phyloP scores from a whole-genome alignment of 2,888 invertebrate species.

The Aleiodes alternator region DNA sequence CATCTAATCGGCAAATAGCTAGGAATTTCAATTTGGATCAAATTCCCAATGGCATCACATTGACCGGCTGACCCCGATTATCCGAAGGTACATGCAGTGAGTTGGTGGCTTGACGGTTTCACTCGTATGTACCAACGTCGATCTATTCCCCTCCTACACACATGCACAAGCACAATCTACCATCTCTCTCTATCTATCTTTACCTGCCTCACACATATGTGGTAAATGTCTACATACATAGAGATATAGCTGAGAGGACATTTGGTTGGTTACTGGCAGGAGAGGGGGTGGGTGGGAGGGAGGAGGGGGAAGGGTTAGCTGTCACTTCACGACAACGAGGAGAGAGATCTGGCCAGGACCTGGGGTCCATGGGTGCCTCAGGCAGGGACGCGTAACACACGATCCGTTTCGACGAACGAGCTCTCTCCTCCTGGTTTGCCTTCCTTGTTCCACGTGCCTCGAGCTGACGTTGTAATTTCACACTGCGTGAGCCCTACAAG shows the following conservation, averaged over 20 bases:
- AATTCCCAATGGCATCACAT: conserved; percentile 45
- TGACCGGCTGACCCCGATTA: conserved; percentile 57
- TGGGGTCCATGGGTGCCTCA: conserved; percentile 35
- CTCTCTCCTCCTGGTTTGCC: conserved; percentile 25
- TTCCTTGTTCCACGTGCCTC: conserved; percentile 42
- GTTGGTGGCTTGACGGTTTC: conserved; percentile 10
- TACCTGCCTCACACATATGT: conserved; percentile 10
- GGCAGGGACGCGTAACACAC: conserved; percentile 52
- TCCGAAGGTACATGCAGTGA: conserved; percentile 41
- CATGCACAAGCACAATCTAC: no score
- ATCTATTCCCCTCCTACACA: neutral
- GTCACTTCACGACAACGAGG: conserved; percentile 53
- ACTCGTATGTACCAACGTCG: conserved; percentile 15
- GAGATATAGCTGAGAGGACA: neutral
- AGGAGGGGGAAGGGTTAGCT: conserved; percentile 32
- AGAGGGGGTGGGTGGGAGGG: no score
- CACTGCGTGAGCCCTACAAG: conserved; percentile 64
- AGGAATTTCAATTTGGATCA: conserved; percentile 45
- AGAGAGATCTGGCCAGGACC: conserved; percentile 23
- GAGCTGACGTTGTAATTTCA: conserved; percentile 69
- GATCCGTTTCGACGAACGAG: conserved; percentile 64
- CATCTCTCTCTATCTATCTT: neutral
- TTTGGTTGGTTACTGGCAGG: neutral
- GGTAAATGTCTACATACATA: conserved; percentile 22
- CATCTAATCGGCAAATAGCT: conserved; percentile 23